A percentile compares a stretch with the other conserved stretches of the same genome.
Conservation (phyloP, 2,797 vertebrate species). For the Steatocranus sp. region DNA sequence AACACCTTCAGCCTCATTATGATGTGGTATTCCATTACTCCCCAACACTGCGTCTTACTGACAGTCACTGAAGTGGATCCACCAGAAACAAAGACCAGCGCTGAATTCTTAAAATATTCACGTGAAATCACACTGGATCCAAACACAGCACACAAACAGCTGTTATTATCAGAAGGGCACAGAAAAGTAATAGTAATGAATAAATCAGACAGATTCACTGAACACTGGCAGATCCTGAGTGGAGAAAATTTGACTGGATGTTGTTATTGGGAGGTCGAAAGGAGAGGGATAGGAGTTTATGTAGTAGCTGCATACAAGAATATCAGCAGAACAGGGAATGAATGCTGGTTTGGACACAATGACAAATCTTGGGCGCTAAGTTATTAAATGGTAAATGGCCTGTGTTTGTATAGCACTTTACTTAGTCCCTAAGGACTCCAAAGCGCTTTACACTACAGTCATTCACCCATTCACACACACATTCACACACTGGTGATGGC, state of each 20-base stretch:
- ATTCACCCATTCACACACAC: not conserved
- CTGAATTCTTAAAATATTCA: not conserved
- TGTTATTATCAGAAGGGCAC: rapidly evolving
- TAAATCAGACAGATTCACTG: not conserved
- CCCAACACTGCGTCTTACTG: not conserved
- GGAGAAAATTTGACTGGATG: not conserved
- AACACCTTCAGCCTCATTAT: rapidly evolving
- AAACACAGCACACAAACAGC: rapidly evolving
- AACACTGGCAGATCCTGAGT: not conserved
- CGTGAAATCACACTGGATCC: not conserved
- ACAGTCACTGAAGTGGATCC: not conserved
- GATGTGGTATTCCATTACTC: not conserved
- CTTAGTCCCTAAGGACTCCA: not conserved
- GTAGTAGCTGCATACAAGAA: not conserved
- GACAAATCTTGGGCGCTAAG: not conserved
- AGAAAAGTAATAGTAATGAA: not conserved
- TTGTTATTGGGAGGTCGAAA: not conserved
- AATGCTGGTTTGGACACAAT: not conserved
- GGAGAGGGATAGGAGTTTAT: not conserved
- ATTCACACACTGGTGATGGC: rapidly evolving
- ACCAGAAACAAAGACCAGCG: rapidly evolving
- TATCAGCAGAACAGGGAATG: not conserved
- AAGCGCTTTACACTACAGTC: not conserved
- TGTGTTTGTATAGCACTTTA: not conserved
- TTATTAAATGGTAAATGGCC: not conserved